Conservation (phyloP, 2,797 vertebrate genomes). For the Triplophysa yarkandensis region DNA sequence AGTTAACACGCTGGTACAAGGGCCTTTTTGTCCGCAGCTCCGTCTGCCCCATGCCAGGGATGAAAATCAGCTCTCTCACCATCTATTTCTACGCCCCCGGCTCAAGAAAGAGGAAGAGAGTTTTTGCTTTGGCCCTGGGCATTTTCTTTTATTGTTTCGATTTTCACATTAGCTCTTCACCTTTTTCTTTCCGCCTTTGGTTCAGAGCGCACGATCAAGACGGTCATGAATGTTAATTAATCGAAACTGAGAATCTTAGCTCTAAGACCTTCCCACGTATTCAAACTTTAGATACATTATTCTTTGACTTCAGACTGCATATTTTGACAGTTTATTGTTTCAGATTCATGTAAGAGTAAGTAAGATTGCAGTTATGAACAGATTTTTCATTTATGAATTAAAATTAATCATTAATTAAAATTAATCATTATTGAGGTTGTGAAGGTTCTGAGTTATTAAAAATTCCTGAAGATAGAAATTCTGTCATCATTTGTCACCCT, state of each 20-base stretch:
- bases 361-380: slow-evolving; percentile 28
- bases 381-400: slow-evolving; percentile 37
- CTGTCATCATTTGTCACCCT: no score
- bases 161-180: slow-evolving; percentile 16
- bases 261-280: slow-evolving; percentile 23
- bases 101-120: slow-evolving; percentile 47
- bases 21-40: slow-evolving; percentile 68
- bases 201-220: slow-evolving; percentile 52
- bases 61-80: slow-evolving; percentile 62
- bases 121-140: slow-evolving; percentile 47
- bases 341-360: slow-evolving; percentile 43
- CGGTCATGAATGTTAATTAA: slow-evolving; percentile 59
- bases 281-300: slow-evolving; percentile 42
- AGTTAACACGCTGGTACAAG: slow-evolving; percentile 74
- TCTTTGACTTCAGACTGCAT: slow-evolving; percentile 26
- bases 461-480: no score
- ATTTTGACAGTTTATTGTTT: slow-evolving; percentile 27
- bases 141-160: slow-evolving; percentile 46
- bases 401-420: slow-evolving; percentile 31
- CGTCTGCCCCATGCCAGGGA: slow-evolving; percentile 57
- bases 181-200: slow-evolving; percentile 45
- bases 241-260: slow-evolving; percentile 31
- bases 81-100: slow-evolving; percentile 47
- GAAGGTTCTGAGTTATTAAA: no score
- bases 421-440: slow-evolving; percentile 43